Evolutionary conservation across 2,113 vertebrate genomes (phyloP), one percentile per base, ranked within the genome.

Genomic region (Cynoglossus semilaevis): DNA sequence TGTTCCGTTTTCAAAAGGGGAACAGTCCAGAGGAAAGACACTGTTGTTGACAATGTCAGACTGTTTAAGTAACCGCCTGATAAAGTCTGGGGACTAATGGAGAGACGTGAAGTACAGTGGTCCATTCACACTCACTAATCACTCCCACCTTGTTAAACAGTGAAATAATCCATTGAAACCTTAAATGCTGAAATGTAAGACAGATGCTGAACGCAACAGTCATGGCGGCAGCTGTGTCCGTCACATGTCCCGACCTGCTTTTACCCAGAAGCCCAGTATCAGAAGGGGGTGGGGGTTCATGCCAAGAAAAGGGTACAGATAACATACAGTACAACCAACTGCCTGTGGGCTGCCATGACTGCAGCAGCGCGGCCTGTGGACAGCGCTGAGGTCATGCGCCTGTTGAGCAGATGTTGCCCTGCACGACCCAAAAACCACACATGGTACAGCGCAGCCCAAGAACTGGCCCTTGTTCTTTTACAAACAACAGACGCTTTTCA

Each of bases 341-440:
- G 70, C 52, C 49, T 76, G 71, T 58, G 72, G 66, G 56, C 60
- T 12, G 60, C 72, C 75, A 67, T 70, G 60, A 58, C 61, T 65
- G 71, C 37, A 70, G 65, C 66, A 58, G 68, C 49, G 59, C 67
- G 58, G 55, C 76, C 58, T 7, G 61, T 19, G 67, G 67, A 68
- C 51, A 0, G 50, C 43, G 5, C 64, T 76, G 75, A 83, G 73
- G 72, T 77, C 82, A 80, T 57, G 44, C 44, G 63, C 74, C 81
- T 87, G 80, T 61, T n/a, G 52, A 67, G 64, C 86, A 89, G 86
- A 88, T 87, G 86, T 80, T 77, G 70, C 51, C 70, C 72, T 9
- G n/a, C 50, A 49, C 41, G 57, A 75, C 79, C 70, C 49, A 37
- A 55, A 29, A 53, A 45, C 69, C 52, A 45, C 71, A 68, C 64